phyloP scores from a whole-genome alignment of 2,797 vertebrate genomes.

The Loriculus beryllinus region DNA sequence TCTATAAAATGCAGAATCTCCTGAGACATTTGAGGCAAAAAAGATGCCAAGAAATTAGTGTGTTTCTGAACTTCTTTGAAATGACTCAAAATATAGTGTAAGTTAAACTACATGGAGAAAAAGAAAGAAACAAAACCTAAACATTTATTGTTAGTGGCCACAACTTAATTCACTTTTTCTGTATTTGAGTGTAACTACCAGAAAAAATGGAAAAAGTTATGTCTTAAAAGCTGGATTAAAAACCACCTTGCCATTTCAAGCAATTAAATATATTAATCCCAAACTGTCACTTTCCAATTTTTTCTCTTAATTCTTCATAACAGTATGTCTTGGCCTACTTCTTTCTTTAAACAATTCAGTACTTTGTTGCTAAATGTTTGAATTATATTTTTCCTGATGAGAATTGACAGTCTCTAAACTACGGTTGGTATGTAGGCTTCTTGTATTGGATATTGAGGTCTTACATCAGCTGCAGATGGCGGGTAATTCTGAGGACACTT shows the following conservation, averaged over 20 bases:
- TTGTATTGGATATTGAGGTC: neutral
- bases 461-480: neutral
- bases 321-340: neutral
- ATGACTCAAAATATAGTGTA: neutral
- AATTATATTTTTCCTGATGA: neutral
- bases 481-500: neutral
- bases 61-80: neutral
- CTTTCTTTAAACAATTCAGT: neutral
- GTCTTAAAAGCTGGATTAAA: neutral
- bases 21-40: neutral
- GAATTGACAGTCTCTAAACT: neutral
- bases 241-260: neutral
- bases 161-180: neutral
- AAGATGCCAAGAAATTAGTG: neutral
- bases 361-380: neutral
- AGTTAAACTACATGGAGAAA: neutral
- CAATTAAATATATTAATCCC: neutral
- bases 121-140: neutral
- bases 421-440: fast-evolving
- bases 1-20: neutral
- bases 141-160: neutral
- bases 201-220: neutral
- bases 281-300: neutral
- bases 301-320: neutral
- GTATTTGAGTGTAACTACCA: neutral